Evolutionary conservation across 2,113 vertebrate species (phyloP), one percentile per base, ranked within the genome.

Genomic region (Amphiprion ocellaris): DNA sequence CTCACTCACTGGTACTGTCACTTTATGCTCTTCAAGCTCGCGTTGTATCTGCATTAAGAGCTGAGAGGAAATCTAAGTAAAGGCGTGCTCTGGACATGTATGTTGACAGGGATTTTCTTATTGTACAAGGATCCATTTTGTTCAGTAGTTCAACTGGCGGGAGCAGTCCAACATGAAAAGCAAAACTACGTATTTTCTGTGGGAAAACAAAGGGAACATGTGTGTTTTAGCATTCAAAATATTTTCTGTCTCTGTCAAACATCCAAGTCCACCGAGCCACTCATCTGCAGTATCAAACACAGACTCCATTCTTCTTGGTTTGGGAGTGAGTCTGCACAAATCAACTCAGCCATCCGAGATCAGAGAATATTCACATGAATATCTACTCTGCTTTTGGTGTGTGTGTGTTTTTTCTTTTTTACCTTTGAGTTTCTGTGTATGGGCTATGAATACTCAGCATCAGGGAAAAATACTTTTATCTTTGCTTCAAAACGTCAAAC

Each of bases 321-420:
- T 71, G 71, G 64, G 79, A 89, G 62, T 62, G 23, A 77, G 71
- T 75, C 87, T 77, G 50, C 65, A 70, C 79, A 75, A 82, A 90
- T 87, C 82, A 71, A 70, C 61, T 59, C 69, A 84, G 39, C 69
- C 69, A 62, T 84, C 46, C 24, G 5, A 85, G 86, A 91, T 89
- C 88, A 83, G 74, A 90, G 74, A 41, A 10, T 3, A 33, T 49
- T 73, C 47, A 65, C 69, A 73, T 30, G 67, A 71, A 74, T 78
- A 39, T 64, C 50, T 65, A 52, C 73, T 78, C 53, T 79, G 76
- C 63, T 86, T 66, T 85, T 1, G 4, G 14, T 15, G 10, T 28
- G 21, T 60, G 26, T 26, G 26, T 26, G 33, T 49, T 55, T 60
- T 30, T 33, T 19, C 8, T 19, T 17, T 30, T 74, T 54, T 64